Base-by-base conservation (phyloP, 2,888 invertebrate genomes). In the Brenthis ino region DNA sequence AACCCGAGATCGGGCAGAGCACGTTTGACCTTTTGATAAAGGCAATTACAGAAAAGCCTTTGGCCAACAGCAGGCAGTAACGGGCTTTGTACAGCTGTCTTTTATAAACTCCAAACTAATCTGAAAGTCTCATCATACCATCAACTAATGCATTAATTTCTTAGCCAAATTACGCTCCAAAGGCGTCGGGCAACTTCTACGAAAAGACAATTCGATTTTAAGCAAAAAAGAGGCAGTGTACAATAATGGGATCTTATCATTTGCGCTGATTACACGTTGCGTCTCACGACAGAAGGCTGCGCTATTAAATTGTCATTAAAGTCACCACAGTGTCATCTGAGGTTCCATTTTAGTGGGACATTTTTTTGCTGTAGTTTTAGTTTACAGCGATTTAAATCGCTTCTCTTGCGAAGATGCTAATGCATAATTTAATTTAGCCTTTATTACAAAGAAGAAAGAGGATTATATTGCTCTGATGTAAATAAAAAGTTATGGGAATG, bases 291-390 rank as follows among this genome's bases (percentile, higher is more conserved):
- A 89, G 86, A 83, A 87, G 89, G 89, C 86, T 82, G 84, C 83
- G 91, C 90, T 90, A 93, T 93, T 93, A 93, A 91, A 93, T 84
- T 91, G 89, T 90, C 93, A 90, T 93, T 93, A 93, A 88, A 91
- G 87, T 85, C 85, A 84, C 87, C 85, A 85, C 85, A 78, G 88
- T 92, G 92, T 92, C 92, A 91, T 91, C 91, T 89, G 89, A 79
- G 82, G 78, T 82, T 83, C 82, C 85, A 85, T 87, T 89, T 89
- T 86, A 85, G 87, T 88, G 86, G 81, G 85, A 84, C 84, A 83
- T 80, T 78, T 93, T 91, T 93, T 93, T 92, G 88, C 84, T 87
- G 88, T 87, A 88, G 86, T 89, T 90, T 89, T 89, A 88, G 85
- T 85, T 84, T 82, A 83, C 82, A 82, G 77, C 80, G 77, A 79